Conservation (phyloP, 2,113 vertebrate species). For the Xenopus laevis region DNA sequence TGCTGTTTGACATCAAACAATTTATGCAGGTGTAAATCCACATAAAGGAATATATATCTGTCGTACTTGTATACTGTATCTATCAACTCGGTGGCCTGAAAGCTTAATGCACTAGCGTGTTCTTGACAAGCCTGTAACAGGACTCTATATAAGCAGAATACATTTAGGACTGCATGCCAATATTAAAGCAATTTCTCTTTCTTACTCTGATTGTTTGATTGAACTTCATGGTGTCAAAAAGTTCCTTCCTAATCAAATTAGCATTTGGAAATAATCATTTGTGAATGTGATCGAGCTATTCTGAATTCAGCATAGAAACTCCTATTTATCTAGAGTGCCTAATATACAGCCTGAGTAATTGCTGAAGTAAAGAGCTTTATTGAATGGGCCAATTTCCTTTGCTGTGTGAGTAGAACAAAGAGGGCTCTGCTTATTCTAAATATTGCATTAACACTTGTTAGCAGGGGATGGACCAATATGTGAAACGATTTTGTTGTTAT, state of each 20-base stretch:
- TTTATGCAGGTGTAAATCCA: neutral
- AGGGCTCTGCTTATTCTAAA: no score
- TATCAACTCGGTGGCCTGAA: neutral
- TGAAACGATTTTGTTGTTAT: no score
- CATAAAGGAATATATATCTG: neutral
- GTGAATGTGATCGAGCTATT: conserved; percentile 25
- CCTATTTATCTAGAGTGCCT: conserved; percentile 35
- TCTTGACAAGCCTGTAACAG: neutral
- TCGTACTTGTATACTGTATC: neutral
- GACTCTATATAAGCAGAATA: neutral
- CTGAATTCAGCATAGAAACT: conserved; percentile 32
- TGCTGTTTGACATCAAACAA: neutral
- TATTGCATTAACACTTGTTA: no score
- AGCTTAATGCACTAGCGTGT: neutral
- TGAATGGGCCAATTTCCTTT: neutral
- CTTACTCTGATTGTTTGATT: conserved; percentile 17
- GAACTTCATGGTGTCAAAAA: conserved; percentile 38
- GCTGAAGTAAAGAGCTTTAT: conserved; percentile 26
- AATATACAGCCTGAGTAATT: conserved; percentile 35
- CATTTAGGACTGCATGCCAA: neutral
- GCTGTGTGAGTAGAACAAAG: neutral
- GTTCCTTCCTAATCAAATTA: conserved; percentile 37
- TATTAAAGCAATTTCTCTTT: conserved; percentile 18
- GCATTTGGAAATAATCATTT: conserved; percentile 36
- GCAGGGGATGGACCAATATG: no score